Evolutionary conservation across 2,113 vertebrate genomes (phyloP).

Genomic region (Paratilapia polleni): DNA sequence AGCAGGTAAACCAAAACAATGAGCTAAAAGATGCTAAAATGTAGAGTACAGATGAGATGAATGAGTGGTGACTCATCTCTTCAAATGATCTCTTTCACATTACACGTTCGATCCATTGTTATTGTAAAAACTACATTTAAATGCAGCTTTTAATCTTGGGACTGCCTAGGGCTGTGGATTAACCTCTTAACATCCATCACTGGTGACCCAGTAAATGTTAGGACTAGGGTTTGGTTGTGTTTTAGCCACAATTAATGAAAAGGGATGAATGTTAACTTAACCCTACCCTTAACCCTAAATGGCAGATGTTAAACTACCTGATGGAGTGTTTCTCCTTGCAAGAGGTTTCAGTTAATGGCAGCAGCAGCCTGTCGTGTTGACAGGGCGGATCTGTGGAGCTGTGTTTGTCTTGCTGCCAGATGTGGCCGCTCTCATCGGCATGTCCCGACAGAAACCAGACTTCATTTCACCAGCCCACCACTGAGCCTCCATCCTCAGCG

Average conservation of each 20-base stretch:
- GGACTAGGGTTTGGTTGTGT: not conserved
- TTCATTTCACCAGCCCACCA: not conserved
- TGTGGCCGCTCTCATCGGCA: slow-evolving; percentile 6
- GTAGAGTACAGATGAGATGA: not conserved
- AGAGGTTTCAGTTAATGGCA: slow-evolving; percentile 14
- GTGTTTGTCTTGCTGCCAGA: slow-evolving; percentile 20
- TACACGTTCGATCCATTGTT: not conserved
- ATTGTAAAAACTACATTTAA: not conserved
- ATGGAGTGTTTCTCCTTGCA: not conserved
- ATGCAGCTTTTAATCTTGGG: slow-evolving; percentile 5
- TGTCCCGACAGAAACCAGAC: slow-evolving; percentile 31
- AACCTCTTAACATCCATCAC: not conserved
- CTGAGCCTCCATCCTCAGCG: not conserved
- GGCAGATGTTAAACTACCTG: not conserved
- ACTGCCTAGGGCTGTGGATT: not conserved
- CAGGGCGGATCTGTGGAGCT: slow-evolving; percentile 11
- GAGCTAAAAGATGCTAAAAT: not conserved
- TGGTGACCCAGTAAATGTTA: not conserved
- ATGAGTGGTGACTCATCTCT: not conserved
- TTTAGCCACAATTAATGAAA: not conserved
- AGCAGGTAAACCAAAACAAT: not conserved
- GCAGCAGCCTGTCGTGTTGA: slow-evolving; percentile 25
- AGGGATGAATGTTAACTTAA: not conserved
- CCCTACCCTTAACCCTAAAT: not conserved
- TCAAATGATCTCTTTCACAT: not conserved